These are phyloP conservation scores for Myotis yumanensis DNA, from an alignment of 2,113 vertebrate genomes.

Conservation along the genomic window DNA sequence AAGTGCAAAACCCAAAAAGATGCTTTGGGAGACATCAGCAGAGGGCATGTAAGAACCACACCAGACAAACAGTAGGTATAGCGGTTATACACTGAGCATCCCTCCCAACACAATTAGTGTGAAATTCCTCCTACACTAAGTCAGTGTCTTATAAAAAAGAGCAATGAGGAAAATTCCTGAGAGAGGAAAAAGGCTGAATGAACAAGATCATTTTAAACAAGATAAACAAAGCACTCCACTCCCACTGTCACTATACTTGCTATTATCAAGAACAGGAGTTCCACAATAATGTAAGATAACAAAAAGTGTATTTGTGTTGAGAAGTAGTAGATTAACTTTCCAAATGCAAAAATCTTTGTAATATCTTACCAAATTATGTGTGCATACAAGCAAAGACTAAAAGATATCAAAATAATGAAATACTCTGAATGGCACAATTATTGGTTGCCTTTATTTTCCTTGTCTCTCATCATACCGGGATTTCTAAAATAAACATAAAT, in stretches of 20 bases:
- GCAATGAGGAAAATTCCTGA: not conserved
- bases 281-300: not conserved
- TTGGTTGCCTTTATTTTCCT: not conserved
- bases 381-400: not conserved
- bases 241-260: not conserved
- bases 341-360: not conserved
- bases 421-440: not conserved
- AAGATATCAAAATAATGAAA: conserved; percentile 4
- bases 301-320: not conserved
- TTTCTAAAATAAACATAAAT: not conserved
- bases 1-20: not conserved
- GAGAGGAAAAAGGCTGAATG: not conserved
- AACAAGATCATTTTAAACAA: not conserved
- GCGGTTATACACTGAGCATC: not conserved
- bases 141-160: not conserved
- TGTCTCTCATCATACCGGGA: not conserved
- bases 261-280: not conserved
- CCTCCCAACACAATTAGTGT: not conserved
- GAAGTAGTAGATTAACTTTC: not conserved
- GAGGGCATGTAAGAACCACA: not conserved
- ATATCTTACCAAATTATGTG: not conserved
- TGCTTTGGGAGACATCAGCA: not conserved
- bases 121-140: not conserved
- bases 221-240: not conserved
- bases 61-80: not conserved